Evolutionary conservation across 2,888 invertebrate species (phyloP), one percentile per base, ranked within the genome.

Genomic region (Petrolisthes cinctipes): DNA sequence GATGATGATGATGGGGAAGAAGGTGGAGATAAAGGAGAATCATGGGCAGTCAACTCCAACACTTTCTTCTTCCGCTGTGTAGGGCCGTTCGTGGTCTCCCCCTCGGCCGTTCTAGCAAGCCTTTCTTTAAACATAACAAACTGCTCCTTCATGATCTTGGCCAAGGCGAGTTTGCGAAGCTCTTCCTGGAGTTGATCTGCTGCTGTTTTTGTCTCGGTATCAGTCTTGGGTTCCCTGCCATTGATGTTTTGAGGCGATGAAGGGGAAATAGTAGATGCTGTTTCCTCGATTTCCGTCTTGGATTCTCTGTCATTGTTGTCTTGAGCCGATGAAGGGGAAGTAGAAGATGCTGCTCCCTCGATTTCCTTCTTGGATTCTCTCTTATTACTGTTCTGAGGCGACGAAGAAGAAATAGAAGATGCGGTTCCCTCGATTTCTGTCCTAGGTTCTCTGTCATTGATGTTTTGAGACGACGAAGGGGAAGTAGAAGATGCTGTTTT

Each of bases 121-220:
- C 83, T 53, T 20, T 86, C 79, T 56, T 83, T 86, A 37, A 86
- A 86, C 71, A 56, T 37, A 51, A 79, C 71, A 51, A 86, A 86
- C 23, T 86, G 86, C 51, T 86, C 68, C 61, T 78, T 86, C 86
- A 86, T 86, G 5, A 79, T 53, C 53, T 78, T 76, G 9, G 86
- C 86, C 20, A 86, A 4, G 14, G 20, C 71, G n/a, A 71, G 14
- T n/a, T 20, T 11, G 6, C 71, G 14, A 20, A 71, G 14, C 4
- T 71, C 71, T n/a, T 20, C 6, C 20, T 20, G 14, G 71, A 71
- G 14, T 20, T 71, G n/a, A 1, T 71, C n/a, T 1, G 11, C 61
- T 9, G 61, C 61, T 61, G 61, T 61, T 17, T 61, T 61, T 1
- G 61, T 61, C 17, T 61, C 61, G 17, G 11, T 61, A 14, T 9